These are phyloP conservation scores for Dolichoris vasculosae DNA, from an alignment of 1,140 invertebrate species.

Conservation along the genomic window DNA sequence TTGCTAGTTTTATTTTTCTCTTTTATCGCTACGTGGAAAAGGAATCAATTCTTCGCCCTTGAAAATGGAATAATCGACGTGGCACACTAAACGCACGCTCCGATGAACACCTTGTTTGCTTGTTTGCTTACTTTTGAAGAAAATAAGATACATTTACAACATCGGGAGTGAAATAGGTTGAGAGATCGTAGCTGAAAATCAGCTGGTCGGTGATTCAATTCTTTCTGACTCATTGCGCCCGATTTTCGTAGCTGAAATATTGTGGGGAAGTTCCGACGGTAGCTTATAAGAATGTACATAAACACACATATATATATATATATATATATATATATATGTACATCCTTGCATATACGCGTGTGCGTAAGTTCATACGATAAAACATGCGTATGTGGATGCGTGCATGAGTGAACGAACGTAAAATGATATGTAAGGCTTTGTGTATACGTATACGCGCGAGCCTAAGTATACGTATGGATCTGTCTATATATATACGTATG, in stretches of 20 bases:
- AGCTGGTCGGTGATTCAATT: constrained; percentile 65
- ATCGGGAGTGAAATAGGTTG: constrained; percentile 36
- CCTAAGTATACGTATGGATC: neutral
- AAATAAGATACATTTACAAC: constrained; percentile 5
- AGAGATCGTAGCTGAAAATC: constrained; percentile 45
- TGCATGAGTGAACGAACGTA: neutral
- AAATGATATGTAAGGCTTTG: neutral
- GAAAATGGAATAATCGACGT: constrained; percentile 40
- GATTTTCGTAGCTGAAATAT: constrained; percentile 65
- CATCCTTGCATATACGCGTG: neutral
- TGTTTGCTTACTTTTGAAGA: neutral
- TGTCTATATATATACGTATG: neutral
- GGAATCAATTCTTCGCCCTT: constrained; percentile 37
- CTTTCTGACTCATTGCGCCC: constrained; percentile 66
- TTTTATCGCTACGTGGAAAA: neutral
- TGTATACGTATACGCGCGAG: neutral
- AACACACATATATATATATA: too few species aligned
- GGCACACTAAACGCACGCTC: constrained; percentile 51
- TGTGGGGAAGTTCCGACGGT: constrained; percentile 36
- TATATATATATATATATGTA: neutral
- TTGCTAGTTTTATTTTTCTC: neutral
- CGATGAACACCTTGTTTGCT: constrained; percentile 61
- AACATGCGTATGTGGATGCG: neutral
- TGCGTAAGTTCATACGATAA: neutral
- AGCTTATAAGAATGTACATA: too few species aligned